Evolutionary conservation across 1,140 invertebrate genomes (phyloP), one percentile per base, ranked within the genome.

Genomic region (Drosophila cardini): DNA sequence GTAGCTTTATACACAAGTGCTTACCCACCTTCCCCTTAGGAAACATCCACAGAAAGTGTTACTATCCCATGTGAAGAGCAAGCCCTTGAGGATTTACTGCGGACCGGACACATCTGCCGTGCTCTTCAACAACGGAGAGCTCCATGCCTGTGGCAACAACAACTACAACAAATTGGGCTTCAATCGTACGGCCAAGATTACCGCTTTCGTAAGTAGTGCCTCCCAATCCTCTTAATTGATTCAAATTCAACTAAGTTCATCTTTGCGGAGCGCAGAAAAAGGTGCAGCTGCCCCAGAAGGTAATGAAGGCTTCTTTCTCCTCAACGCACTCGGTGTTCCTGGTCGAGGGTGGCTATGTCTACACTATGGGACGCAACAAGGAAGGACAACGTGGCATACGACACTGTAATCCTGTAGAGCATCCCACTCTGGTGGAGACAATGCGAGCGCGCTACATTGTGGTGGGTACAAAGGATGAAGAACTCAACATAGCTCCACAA

Each of bases 91-190:
- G 32, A 93, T 95, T 0, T 92, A 93, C 80, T 95, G 95, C 84
- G 95, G 96, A 2, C 92, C 92, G 0, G 94, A 96, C 84, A 94
- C 93, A 6, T 95, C 95, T 0, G 94, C 95, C 58, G 92, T 96
- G n/a, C 91, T 96, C 2, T 95, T 95, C 13, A 92, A 94, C 60
- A 93, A 93, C 61, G 95, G 95, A n/a, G 92, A 93, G 26, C 76
- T 96, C 21, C 94, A 94, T 46, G 94, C 94, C 10, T 96, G 95
- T 92, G 96, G 96, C 18, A 94, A 92, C 48, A 97, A 97, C 87
- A 91, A 93, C 36, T 92, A 94, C 79, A 96, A 96, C 81, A 96
- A 96, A 91, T 92, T 96, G 0, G 96, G 95, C 21, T 92, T 96
- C 10, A 93, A 93, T 60, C 84, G 86, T 10, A 32, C 79, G 4